phyloP scores from a whole-genome alignment of 1,140 invertebrate genomes.

The Vollenhovia emeryi region DNA sequence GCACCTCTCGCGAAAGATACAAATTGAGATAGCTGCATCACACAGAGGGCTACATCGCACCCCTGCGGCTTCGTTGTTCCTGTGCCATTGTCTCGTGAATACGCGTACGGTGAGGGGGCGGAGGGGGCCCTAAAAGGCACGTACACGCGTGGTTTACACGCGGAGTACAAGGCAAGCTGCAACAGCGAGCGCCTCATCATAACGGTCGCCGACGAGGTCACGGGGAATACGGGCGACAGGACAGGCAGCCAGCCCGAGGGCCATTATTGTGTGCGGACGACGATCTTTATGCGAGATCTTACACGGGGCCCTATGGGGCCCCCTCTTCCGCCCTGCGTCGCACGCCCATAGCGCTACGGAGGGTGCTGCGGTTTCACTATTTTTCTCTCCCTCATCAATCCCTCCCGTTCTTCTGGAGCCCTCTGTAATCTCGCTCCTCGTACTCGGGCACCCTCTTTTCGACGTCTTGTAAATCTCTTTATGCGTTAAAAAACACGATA shows the following conservation, averaged over 20 bases:
- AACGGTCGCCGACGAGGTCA: constrained; percentile 76
- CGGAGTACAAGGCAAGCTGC: constrained; percentile 66
- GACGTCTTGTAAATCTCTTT: constrained; percentile 77
- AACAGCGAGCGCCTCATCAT: constrained; percentile 73
- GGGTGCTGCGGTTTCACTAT: constrained; percentile 79
- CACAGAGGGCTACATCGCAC: constrained; percentile 67
- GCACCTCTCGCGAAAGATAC: constrained; percentile 55
- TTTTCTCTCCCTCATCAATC: constrained; percentile 61
- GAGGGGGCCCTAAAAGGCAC: constrained; percentile 61
- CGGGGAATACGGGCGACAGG: constrained; percentile 72
- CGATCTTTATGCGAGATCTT: constrained; percentile 81
- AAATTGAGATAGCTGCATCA: constrained; percentile 64
- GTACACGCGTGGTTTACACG: constrained; percentile 56
- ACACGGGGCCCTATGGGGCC: constrained; percentile 69
- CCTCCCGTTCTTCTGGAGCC: constrained; percentile 21
- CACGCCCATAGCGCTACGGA: constrained; percentile 74
- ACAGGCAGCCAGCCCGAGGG: constrained; percentile 66
- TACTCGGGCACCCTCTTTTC: constrained; percentile 13
- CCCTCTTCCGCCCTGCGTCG: constrained; percentile 58
- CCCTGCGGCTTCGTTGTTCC: constrained; percentile 67
- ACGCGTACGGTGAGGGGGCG: constrained; percentile 39
- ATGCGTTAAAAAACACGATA: constrained; percentile 70
- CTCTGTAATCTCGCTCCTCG: constrained; percentile 51
- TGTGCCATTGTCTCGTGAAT: constrained; percentile 67
- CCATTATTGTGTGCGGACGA: constrained; percentile 73